These are phyloP conservation scores for Leptinotarsa rubiginosa DNA, from an alignment of 2,888 invertebrate genomes.

Conservation along the genomic window DNA sequence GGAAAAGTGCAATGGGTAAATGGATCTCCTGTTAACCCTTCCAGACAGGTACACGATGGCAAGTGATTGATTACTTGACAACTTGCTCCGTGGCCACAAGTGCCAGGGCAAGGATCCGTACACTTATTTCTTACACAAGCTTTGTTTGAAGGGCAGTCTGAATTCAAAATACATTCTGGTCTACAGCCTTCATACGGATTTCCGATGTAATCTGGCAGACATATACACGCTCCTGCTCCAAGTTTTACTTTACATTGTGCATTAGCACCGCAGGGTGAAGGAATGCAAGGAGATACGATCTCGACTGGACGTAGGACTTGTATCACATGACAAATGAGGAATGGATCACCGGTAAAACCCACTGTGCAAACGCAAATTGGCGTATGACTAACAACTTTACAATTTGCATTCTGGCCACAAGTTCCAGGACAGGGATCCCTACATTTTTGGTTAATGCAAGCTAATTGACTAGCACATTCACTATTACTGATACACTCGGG, in stretches of 20 bases:
- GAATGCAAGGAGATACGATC: constrained; percentile 72
- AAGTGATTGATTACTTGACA: constrained; percentile 71
- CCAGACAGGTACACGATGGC: constrained; percentile 73
- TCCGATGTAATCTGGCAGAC: constrained; percentile 78
- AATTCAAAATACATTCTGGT: constrained; percentile 64
- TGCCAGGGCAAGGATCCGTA: constrained; percentile 69
- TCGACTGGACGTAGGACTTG: constrained; percentile 60
- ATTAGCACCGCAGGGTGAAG: constrained; percentile 75
- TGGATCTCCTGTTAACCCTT: constrained; percentile 75
- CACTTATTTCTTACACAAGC: constrained; percentile 71
- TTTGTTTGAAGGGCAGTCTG: constrained; percentile 64
- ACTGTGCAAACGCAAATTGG: constrained; percentile 75
- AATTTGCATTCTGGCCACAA: constrained; percentile 78
- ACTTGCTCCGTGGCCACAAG: constrained; percentile 68
- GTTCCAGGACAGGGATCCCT: constrained; percentile 77
- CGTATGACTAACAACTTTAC: constrained; percentile 78
- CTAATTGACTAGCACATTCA: constrained; percentile 74
- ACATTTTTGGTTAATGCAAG: constrained; percentile 78
- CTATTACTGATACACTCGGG: constrained; percentile 78
- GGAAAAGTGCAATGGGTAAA: constrained; percentile 68
- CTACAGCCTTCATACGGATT: constrained; percentile 79
- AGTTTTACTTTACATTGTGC: constrained; percentile 77
- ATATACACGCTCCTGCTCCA: constrained; percentile 78
- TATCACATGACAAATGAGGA: constrained; percentile 69
- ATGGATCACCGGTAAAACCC: constrained; percentile 78